phyloP scores from a whole-genome alignment of 2,888 invertebrate species.

The Icerya purchasi region DNA sequence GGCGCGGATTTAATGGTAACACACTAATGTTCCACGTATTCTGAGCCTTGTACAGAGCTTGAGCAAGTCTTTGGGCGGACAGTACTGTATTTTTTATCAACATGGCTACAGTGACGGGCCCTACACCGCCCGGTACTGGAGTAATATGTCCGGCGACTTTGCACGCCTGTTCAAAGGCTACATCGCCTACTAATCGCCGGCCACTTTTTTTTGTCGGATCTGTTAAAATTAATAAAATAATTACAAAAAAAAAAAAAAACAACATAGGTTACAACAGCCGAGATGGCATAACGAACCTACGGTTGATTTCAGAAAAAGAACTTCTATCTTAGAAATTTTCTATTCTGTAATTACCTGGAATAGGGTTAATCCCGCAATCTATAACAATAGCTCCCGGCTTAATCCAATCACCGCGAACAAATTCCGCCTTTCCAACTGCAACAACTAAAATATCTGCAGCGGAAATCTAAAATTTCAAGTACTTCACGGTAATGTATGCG shows the following conservation, averaged over 20 bases:
- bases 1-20: conserved; percentile 38
- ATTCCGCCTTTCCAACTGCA: conserved; percentile 70
- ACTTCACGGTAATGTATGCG: no score
- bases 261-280: neutral
- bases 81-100: conserved; percentile 82
- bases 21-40: conserved; percentile 48
- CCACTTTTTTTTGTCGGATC: conserved; percentile 58
- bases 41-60: conserved; percentile 34
- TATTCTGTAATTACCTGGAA: conserved; percentile 47
- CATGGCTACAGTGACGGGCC: conserved; percentile 99
- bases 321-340: no score
- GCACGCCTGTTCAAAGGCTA: conserved; percentile 59
- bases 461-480: no score
- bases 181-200: conserved; percentile 82
- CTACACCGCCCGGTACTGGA: conserved; percentile 91
- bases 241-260: conserved; percentile 6
- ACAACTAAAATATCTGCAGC: conserved; percentile 97
- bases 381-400: conserved; percentile 96
- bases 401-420: conserved; percentile 88
- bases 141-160: conserved; percentile 71
- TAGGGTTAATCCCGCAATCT: conserved; percentile 91
- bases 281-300: neutral
- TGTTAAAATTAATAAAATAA: conserved; percentile 26
- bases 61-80: conserved; percentile 36
- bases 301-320: no score